Percentiles rank a stretch among this genome's conserved stretches.
Evolutionary conservation across 2,113 vertebrate species (phyloP).

Genomic region (Ibidorhyncha struthersii): DNA sequence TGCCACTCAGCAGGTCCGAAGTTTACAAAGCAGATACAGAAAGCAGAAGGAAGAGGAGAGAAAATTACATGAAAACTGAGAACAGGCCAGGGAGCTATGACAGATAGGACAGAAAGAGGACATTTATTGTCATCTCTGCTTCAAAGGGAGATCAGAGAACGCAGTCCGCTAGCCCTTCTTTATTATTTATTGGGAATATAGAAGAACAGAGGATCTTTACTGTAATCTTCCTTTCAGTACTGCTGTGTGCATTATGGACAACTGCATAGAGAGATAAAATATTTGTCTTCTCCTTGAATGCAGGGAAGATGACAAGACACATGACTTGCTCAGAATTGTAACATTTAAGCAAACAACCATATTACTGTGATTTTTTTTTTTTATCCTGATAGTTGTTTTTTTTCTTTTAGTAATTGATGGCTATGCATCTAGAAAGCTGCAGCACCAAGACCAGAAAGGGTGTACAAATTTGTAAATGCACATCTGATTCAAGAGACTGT

Average conservation of each 20-base stretch:
- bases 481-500: accelerated
- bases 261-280: not conserved
- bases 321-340: not conserved
- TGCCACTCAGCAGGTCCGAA: not conserved
- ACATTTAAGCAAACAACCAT: not conserved
- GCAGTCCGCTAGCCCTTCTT: not conserved
- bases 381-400: not conserved
- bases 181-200: not conserved
- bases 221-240: not conserved
- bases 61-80: not conserved
- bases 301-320: not conserved
- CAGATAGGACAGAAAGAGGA: not conserved
- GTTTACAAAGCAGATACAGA: not conserved
- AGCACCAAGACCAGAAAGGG: not conserved
- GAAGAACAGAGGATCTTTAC: not conserved
- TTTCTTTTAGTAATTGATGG: not conserved
- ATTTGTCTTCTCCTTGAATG: not conserved
- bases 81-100: not conserved
- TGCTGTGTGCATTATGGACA: not conserved
- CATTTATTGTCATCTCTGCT: not conserved
- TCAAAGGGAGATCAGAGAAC: not conserved
- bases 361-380: not conserved
- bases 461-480: not conserved
- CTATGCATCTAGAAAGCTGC: accelerated
- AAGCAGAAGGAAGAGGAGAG: not conserved